A percentile compares a stretch with the other conserved stretches of the same genome.
phyloP scores from a whole-genome alignment of 1,140 invertebrate genomes.

The Chlorops oryzae region DNA sequence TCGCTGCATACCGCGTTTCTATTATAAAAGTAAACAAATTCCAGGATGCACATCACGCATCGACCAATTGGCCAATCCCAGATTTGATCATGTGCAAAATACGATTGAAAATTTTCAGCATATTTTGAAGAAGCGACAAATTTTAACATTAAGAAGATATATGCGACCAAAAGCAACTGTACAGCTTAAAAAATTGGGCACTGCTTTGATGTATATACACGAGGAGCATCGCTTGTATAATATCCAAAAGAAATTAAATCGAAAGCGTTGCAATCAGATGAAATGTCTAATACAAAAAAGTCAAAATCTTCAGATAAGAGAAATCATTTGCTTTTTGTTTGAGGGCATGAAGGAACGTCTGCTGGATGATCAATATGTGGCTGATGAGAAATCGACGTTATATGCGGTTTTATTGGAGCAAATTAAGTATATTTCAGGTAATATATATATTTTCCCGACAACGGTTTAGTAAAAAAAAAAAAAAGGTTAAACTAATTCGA shows the following conservation, averaged over 20 bases:
- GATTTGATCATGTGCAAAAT: conserved; percentile 21
- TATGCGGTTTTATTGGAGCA: conserved; percentile 33
- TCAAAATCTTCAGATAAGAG: conserved; percentile 38
- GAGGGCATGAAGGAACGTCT: conserved; percentile 45
- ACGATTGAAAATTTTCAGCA: conserved; percentile 26
- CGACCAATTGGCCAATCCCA: conserved; percentile 31
- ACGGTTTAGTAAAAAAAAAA: background rate
- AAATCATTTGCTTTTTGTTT: conserved; percentile 39
- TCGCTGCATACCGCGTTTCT: conserved; percentile 13
- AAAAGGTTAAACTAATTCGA: background rate
- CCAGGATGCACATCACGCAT: conserved; percentile 35
- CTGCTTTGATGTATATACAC: conserved; percentile 32
- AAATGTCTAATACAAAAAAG: conserved; percentile 29
- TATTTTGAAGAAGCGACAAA: conserved; percentile 17
- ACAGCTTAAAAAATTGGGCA: conserved; percentile 27
- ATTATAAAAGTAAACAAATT: conserved; percentile 26
- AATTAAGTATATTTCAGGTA: conserved; percentile 37
- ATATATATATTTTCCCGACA: background rate
- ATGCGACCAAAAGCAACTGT: conserved; percentile 29
- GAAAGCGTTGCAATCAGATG: conserved; percentile 24
- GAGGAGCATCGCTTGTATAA: conserved; percentile 34
- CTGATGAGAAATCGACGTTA: conserved; percentile 34
- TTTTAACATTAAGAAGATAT: conserved; percentile 23
- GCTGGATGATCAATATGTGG: conserved; percentile 38
- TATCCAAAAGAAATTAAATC: conserved; percentile 20